These are phyloP conservation scores for Epinephelus malabaricus DNA, from an alignment of 2,797 vertebrate genomes.

Conservation along the genomic window DNA sequence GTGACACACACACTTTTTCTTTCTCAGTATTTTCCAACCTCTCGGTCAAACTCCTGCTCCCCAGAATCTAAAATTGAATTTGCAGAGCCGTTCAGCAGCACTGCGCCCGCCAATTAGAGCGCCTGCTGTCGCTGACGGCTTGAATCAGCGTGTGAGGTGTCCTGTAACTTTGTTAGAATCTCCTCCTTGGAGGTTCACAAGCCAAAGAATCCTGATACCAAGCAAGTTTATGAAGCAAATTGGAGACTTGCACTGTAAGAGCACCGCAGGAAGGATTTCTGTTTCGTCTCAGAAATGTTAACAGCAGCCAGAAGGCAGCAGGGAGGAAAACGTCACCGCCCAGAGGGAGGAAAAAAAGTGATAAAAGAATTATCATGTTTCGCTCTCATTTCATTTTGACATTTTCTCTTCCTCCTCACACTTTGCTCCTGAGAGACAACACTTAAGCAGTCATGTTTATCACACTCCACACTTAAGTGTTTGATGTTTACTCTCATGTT, in stretches of 20 bases:
- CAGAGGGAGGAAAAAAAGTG: neutral
- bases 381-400: neutral
- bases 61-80: slow-evolving; percentile 25
- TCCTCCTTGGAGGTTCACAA: slow-evolving; percentile 7
- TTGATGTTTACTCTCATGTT: neutral
- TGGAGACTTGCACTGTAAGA: neutral
- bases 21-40: neutral
- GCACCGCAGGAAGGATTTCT: neutral
- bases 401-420: neutral
- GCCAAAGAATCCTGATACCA: slow-evolving; percentile 15
- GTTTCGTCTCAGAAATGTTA: neutral
- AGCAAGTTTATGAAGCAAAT: slow-evolving; percentile 7
- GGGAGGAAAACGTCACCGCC: neutral
- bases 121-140: slow-evolving; percentile 38
- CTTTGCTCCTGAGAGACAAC: neutral
- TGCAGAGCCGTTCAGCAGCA: slow-evolving; percentile 18
- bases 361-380: neutral
- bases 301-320: neutral
- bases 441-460: neutral
- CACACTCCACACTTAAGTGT: neutral
- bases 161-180: slow-evolving; percentile 47
- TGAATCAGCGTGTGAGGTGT: slow-evolving; percentile 28
- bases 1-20: neutral
- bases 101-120: slow-evolving; percentile 31
- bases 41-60: slow-evolving; percentile 23